Percentiles rank a stretch among this genome's conserved stretches.
Evolutionary conservation across 2,113 vertebrate genomes (phyloP).

Genomic region (Gnathonemus longibarbis): DNA sequence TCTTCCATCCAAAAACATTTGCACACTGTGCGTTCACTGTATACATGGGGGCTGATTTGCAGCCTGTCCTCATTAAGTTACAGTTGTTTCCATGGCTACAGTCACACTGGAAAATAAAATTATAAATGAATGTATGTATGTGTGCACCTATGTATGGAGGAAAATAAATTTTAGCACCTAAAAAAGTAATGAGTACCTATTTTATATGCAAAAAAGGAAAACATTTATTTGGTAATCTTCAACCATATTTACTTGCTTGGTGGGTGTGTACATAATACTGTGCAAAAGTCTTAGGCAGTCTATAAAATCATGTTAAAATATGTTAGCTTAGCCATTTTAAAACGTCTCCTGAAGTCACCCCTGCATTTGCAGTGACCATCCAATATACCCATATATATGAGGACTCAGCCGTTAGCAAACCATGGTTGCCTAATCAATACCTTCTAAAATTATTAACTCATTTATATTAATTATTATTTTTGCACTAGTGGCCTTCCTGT

Average conservation of each 20-base stretch:
- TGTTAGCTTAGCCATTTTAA: not conserved
- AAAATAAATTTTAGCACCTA: constrained; percentile 12
- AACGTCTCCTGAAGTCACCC: not conserved
- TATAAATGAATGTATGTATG: constrained; percentile 18
- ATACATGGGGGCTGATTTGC: constrained; percentile 34
- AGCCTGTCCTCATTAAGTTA: constrained; percentile 43
- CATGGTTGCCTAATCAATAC: not conserved
- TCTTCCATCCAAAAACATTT: constrained; percentile 19
- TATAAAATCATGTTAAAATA: not conserved
- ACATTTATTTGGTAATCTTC: not conserved
- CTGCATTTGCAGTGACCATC: not conserved
- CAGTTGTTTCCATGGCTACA: constrained; percentile 46
- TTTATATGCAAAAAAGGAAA: not conserved
- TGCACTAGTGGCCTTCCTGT: not conserved
- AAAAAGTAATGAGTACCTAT: not conserved
- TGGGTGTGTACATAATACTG: not conserved
- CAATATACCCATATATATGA: not conserved
- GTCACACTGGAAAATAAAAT: constrained; percentile 26
- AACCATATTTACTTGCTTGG: constrained; percentile 15
- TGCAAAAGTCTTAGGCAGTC: not conserved
- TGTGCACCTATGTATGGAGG: constrained; percentile 6
- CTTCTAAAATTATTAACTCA: not conserved
- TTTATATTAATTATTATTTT: not conserved
- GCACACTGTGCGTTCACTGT: constrained; percentile 25
- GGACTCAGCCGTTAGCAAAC: not conserved